Evolutionary conservation across 2,888 invertebrate genomes (phyloP).

Genomic region (Synergus umbraculus): DNA sequence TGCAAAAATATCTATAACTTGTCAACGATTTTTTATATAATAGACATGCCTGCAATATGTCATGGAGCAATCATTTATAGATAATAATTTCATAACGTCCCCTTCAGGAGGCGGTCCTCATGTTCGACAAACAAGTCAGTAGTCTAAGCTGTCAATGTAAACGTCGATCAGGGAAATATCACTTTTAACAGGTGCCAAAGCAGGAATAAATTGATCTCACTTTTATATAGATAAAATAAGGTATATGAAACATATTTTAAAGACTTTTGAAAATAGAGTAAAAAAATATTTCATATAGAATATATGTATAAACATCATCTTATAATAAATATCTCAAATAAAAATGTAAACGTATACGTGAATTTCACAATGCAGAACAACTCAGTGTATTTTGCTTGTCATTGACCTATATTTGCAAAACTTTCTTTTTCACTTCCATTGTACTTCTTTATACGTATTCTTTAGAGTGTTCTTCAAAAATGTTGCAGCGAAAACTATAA

Average conservation of each 20-base stretch:
- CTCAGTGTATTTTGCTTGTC: neutral
- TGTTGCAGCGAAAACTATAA: neutral
- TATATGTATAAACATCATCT: neutral
- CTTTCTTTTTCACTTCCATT: slow-evolving; percentile 4
- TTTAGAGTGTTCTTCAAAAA: neutral
- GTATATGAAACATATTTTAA: no score
- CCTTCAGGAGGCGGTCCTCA: slow-evolving; percentile 22
- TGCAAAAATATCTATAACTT: neutral
- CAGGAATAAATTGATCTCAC: neutral
- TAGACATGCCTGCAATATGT: neutral
- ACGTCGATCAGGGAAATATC: slow-evolving; percentile 7
- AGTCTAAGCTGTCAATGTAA: slow-evolving; percentile 28
- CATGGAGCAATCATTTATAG: slow-evolving; percentile 2
- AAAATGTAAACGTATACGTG: neutral
- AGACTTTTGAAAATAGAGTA: neutral
- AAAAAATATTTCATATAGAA: neutral
- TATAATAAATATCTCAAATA: neutral
- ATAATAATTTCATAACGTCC: slow-evolving; percentile 31
- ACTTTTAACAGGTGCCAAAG: slow-evolving; percentile 29
- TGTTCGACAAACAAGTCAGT: slow-evolving; percentile 36
- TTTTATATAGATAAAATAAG: neutral
- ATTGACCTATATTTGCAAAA: slow-evolving; percentile 7
- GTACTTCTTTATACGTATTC: neutral
- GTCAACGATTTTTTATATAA: neutral
- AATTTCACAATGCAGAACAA: neutral